A percentile compares a stretch with the other conserved stretches of the same genome.
These are phyloP conservation scores for Sarcophaga subvicina DNA, from an alignment of 2,888 invertebrate species.

Conservation along the genomic window DNA sequence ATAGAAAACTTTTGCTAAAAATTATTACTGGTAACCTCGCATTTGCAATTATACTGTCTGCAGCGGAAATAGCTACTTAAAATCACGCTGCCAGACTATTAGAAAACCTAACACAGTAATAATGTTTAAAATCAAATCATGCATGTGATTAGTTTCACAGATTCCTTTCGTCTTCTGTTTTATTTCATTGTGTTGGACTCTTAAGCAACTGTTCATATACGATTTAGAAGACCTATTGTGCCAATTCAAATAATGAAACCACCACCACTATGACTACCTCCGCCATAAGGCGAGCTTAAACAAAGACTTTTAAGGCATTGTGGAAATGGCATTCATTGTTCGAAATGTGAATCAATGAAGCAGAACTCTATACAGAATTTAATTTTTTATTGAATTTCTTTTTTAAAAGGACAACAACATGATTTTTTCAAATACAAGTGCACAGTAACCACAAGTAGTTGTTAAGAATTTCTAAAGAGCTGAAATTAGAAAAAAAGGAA, in stretches of 20 bases:
- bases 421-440: neutral
- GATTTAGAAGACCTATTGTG: neutral
- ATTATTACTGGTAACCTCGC: neutral
- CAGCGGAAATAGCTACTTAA: neutral
- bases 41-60: neutral
- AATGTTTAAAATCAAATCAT: constrained; percentile 1
- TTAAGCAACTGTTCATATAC: constrained; percentile 3
- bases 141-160: constrained; percentile 23
- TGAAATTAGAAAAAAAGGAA: neutral
- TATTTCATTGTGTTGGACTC: neutral
- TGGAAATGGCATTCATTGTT: constrained; percentile 18
- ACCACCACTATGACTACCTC: neutral
- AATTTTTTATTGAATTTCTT: neutral
- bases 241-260: neutral
- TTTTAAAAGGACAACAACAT: neutral
- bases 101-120: neutral
- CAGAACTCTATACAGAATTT: constrained; percentile 53
- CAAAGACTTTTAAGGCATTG: neutral
- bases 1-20: no score
- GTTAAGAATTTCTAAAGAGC: neutral
- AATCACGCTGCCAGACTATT: neutral
- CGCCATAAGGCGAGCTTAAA: neutral
- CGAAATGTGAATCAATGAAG: constrained; percentile 49
- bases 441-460: neutral
- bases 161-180: neutral